Evolutionary conservation across 2,797 vertebrate genomes (phyloP).

Genomic region (Rhinogobio ventralis): DNA sequence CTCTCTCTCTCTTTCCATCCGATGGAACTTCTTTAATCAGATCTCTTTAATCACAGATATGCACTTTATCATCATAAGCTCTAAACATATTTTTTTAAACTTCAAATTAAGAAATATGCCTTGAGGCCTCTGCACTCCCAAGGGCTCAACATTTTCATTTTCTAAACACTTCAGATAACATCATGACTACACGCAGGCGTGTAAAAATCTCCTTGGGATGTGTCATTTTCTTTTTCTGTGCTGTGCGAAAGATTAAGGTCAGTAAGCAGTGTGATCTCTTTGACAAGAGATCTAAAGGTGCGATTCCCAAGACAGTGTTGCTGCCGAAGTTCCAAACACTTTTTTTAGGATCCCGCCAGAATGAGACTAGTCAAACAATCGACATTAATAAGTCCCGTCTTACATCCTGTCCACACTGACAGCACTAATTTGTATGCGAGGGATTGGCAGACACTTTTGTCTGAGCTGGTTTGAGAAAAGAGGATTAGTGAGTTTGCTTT

Average conservation of each 20-base stretch:
- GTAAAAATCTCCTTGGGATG: slow-evolving; percentile 46
- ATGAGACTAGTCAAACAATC: slow-evolving; percentile 48
- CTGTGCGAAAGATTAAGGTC: slow-evolving; percentile 71
- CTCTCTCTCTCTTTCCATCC: slow-evolving; percentile 1
- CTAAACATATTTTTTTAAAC: slow-evolving; percentile 57
- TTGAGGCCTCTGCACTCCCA: slow-evolving; percentile 56
- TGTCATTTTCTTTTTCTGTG: slow-evolving; percentile 57
- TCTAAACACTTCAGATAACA: slow-evolving; percentile 59
- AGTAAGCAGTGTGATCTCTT: slow-evolving; percentile 65
- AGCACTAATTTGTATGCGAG: slow-evolving; percentile 70
- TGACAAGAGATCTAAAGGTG: slow-evolving; percentile 66
- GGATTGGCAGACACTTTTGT: slow-evolving; percentile 69
- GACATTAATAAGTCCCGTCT: slow-evolving; percentile 53
- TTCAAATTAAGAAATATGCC: slow-evolving; percentile 58
- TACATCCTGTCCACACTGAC: slow-evolving; percentile 70
- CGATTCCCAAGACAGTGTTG: slow-evolving; percentile 60
- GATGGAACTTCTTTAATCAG: slow-evolving; percentile 49
- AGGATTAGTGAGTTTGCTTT: slow-evolving; percentile 72
- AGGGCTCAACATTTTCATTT: slow-evolving; percentile 72
- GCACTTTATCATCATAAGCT: slow-evolving; percentile 47
- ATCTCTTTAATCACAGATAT: slow-evolving; percentile 56
- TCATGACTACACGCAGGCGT: slow-evolving; percentile 51
- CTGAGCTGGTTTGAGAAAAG: slow-evolving; percentile 67
- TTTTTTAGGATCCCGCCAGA: slow-evolving; percentile 52
- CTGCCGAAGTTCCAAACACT: slow-evolving; percentile 67